These are phyloP conservation scores for Seira musarum DNA, from an alignment of 2,888 invertebrate species.

Conservation along the genomic window DNA sequence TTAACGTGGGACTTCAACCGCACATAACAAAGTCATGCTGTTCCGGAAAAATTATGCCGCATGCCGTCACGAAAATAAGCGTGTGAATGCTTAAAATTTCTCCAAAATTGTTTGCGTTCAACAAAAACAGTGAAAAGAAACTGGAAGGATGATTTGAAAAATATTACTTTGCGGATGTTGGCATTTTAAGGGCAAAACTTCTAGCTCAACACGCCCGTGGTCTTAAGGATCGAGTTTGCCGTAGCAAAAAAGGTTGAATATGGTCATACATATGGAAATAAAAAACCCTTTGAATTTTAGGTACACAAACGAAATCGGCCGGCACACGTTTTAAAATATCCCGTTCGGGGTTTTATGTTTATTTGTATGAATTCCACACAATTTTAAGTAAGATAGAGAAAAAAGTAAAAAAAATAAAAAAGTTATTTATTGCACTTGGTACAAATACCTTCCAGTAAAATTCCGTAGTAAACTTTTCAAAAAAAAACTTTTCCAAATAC, in stretches of 20 bases:
- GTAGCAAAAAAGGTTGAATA: conserved; percentile 25
- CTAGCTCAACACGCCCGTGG: too few species aligned
- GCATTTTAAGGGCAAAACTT: not conserved
- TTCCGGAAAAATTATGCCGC: too few species aligned
- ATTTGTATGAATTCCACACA: not conserved
- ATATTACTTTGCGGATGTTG: conserved; percentile 10
- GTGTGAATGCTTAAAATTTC: too few species aligned
- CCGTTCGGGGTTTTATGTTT: too few species aligned
- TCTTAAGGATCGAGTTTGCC: conserved; percentile 12
- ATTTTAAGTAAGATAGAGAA: not conserved
- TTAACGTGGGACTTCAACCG: too few species aligned
- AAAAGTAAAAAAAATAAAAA: not conserved
- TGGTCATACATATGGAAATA: conserved; percentile 34
- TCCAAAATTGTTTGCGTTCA: too few species aligned
- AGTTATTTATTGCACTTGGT: not conserved
- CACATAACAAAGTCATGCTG: too few species aligned
- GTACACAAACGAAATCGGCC: not conserved
- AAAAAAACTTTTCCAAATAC: too few species aligned
- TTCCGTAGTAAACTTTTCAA: not conserved
- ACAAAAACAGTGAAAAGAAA: too few species aligned
- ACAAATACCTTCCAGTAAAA: not conserved
- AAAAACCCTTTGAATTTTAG: conserved; percentile 9
- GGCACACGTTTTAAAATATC: not conserved
- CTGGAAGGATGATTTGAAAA: not conserved
- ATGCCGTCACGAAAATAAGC: too few species aligned